Conservation (phyloP, 2,113 vertebrate species). For the Crypturellus undulatus region DNA sequence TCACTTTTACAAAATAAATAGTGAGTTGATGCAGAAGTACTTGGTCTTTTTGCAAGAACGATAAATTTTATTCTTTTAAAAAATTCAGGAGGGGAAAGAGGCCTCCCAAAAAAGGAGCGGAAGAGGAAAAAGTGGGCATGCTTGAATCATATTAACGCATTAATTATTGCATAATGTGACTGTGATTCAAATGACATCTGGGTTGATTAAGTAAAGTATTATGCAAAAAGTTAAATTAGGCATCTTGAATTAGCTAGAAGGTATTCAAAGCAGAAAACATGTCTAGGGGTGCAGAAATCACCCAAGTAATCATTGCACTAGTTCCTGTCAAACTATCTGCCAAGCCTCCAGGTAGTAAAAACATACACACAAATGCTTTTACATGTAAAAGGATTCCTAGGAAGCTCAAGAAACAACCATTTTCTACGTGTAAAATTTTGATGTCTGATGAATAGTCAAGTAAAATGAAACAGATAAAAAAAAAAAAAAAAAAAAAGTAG, state of each 20-base stretch:
- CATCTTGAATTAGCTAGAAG: slow-evolving; percentile 15
- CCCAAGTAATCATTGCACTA: background rate
- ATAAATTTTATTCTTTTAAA: background rate
- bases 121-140: background rate
- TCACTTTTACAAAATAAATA: slow-evolving; percentile 19
- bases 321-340: background rate
- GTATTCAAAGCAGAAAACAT: slow-evolving; percentile 1
- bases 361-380: background rate
- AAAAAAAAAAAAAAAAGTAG: too few relatives aligned
- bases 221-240: slow-evolving; percentile 36
- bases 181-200: slow-evolving; percentile 33
- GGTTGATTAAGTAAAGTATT: background rate
- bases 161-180: slow-evolving; percentile 41
- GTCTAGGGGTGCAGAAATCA: background rate
- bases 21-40: background rate
- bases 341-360: background rate
- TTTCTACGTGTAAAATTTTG: background rate
- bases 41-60: background rate
- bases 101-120: background rate
- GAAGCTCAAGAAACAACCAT: background rate
- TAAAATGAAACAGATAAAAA: background rate
- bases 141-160: slow-evolving; percentile 26
- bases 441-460: background rate
- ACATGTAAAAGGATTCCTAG: background rate
- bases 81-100: background rate